phyloP scores from a whole-genome alignment of 2,113 vertebrate genomes.

The Chaenogobius annularis region DNA sequence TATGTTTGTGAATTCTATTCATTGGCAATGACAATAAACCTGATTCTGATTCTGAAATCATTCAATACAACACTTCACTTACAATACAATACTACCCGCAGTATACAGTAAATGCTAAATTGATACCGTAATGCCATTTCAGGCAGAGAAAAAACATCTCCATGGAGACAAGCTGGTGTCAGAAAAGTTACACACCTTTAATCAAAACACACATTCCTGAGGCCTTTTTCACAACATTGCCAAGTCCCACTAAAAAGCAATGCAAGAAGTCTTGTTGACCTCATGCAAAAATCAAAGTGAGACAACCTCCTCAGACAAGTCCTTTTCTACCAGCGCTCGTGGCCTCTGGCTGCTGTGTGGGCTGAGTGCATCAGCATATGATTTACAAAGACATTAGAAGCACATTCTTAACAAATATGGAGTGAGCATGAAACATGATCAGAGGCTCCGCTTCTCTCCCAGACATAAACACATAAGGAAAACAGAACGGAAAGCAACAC shows the following conservation, averaged over 20 bases:
- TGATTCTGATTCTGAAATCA: too few relatives aligned
- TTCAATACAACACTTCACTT: too few relatives aligned
- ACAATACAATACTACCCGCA: too few relatives aligned
- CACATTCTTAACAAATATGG: slow-evolving; percentile 40
- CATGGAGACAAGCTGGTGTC: not conserved
- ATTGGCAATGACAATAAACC: too few relatives aligned
- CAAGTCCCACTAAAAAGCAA: not conserved
- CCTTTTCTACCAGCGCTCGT: not conserved
- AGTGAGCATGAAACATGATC: slow-evolving; percentile 51
- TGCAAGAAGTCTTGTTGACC: too few relatives aligned
- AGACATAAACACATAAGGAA: slow-evolving; percentile 23
- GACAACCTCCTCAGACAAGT: not conserved
- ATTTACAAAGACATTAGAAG: slow-evolving; percentile 42
- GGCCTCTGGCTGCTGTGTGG: not conserved
- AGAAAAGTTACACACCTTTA: too few relatives aligned
- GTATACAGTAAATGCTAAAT: too few relatives aligned
- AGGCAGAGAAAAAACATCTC: not conserved
- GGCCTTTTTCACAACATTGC: not conserved
- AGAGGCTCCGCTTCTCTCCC: slow-evolving; percentile 32
- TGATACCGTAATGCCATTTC: too few relatives aligned
- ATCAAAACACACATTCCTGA: not conserved
- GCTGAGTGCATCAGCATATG: slow-evolving; percentile 35
- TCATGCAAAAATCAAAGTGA: not conserved
- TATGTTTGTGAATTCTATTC: too few relatives aligned
- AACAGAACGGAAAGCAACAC: not conserved